Evolutionary conservation across 2,888 invertebrate genomes (phyloP).

Genomic region (Rhingia rostrata): DNA sequence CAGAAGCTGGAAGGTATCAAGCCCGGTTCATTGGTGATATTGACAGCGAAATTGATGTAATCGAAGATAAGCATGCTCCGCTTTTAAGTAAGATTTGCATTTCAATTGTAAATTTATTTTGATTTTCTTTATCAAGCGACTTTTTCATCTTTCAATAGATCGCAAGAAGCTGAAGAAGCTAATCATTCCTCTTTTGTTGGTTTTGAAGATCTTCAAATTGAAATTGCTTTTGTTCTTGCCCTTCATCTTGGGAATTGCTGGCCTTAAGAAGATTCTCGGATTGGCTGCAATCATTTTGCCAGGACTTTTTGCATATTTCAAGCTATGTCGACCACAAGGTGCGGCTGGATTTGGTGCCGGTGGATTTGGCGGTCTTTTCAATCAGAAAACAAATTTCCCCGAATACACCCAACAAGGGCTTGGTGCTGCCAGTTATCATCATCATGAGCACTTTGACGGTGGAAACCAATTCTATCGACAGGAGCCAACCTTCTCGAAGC

Average conservation of each 20-base stretch:
- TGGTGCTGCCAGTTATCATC: constrained; percentile 86
- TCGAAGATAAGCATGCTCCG: constrained; percentile 91
- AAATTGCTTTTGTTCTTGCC: constrained; percentile 92
- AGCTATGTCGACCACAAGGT: constrained; percentile 90
- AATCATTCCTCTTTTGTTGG: constrained; percentile 91
- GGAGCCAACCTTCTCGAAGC: constrained; percentile 80
- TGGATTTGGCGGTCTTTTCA: constrained; percentile 79
- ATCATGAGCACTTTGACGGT: constrained; percentile 81
- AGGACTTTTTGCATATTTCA: constrained; percentile 92
- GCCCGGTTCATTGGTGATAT: constrained; percentile 93
- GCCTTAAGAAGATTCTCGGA: constrained; percentile 92
- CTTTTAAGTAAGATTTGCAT: constrained; percentile 88
- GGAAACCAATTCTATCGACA: constrained; percentile 78
- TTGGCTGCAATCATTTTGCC: constrained; percentile 91
- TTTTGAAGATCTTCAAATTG: constrained; percentile 92
- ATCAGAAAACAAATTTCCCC: constrained; percentile 81
- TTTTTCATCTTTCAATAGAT: constrained; percentile 83
- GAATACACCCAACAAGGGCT: constrained; percentile 90
- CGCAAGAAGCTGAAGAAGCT: constrained; percentile 92
- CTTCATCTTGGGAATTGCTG: constrained; percentile 91
- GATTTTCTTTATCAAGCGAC: constrained; percentile 26
- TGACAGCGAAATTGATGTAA: constrained; percentile 91
- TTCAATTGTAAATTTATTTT: not conserved
- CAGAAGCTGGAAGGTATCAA: constrained; percentile 88
- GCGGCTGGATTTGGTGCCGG: constrained; percentile 83